Base-by-base conservation (phyloP, 2,797 vertebrate genomes). In the Coranthus polyacanthus region DNA sequence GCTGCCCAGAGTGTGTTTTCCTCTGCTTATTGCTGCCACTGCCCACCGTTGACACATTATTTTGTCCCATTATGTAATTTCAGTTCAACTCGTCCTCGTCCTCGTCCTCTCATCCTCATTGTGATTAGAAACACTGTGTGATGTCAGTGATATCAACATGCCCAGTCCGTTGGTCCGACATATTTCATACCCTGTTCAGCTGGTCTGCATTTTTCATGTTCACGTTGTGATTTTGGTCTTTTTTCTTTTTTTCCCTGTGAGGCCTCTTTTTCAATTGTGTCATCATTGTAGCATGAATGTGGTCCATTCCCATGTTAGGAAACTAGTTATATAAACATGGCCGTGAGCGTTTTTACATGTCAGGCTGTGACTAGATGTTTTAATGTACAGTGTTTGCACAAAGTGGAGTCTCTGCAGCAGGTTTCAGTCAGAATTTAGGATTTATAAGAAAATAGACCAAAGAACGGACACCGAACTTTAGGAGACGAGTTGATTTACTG, bases 271-370 rank as follows among this genome's bases (percentile, higher is more conserved):
- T 70, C 26, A 67, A 34, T 66, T 75, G 63, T 75, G 54, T 67
- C 56, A 60, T 66, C 61, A 58, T 78, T 68, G 53, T 54, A 50
- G 57, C 5, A 12, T 21, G 58, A 75, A 70, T 84, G 62, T 78
- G 81, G 73, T 69, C 79, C 68, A 44, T 57, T 81, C 58, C 41
- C 60, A 43, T 58, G 67, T 79, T 77, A 58, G 79, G 62, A 74
- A 79, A 53, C 39, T 34, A 36, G 83, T 87, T 91, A 81, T 55
- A 64, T 88, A 88, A 90, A 78, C 52, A 45, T n/a, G 20, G 68
- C 85, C 72, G 20, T 1, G 8, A 58, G 84, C 66, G 0, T 45
- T 73, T n/a, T 79, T 43, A 64, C 39, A 57, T 26, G 62, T 16
- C 55, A 34, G 63, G 55, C 67, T 72, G 39, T 42, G 26, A 65